Evolutionary conservation across 2,113 vertebrate species (phyloP).

Genomic region (Henicopernis longicauda): DNA sequence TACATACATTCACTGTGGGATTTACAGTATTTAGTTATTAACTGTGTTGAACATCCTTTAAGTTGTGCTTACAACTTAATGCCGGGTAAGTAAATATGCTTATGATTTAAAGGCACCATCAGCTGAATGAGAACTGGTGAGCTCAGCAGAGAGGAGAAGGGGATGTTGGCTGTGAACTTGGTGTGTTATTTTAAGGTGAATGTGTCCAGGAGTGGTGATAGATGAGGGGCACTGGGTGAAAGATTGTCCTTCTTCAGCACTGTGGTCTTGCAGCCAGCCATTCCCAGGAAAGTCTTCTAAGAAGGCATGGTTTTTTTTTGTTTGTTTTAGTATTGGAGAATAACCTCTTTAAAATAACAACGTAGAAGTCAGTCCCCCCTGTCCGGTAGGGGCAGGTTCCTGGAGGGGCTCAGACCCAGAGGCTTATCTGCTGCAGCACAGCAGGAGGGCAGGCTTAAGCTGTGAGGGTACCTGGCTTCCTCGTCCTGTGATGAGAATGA

Average conservation of each 20-base stretch:
- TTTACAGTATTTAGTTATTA: neutral
- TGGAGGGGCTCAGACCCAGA: neutral
- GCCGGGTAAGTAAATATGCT: neutral
- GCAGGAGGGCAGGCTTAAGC: neutral
- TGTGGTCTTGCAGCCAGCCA: neutral
- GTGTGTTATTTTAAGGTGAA: neutral
- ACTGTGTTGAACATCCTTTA: neutral
- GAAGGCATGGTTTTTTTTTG: fast-evolving
- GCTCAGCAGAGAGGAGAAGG: neutral
- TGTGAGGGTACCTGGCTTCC: neutral
- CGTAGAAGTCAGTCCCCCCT: fast-evolving
- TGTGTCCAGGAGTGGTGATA: fast-evolving
- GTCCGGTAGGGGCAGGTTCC: neutral
- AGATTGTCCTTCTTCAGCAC: neutral
- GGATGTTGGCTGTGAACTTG: fast-evolving
- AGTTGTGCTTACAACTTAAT: neutral
- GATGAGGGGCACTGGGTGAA: neutral
- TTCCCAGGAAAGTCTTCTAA: neutral
- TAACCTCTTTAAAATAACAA: neutral
- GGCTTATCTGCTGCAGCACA: neutral
- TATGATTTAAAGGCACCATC: neutral
- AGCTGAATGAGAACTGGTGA: neutral
- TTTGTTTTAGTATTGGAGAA: neutral
- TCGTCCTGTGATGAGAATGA: neutral
- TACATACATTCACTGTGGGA: neutral